phyloP scores from a whole-genome alignment of 2,797 vertebrate species.

The Enteromius mattozi region DNA sequence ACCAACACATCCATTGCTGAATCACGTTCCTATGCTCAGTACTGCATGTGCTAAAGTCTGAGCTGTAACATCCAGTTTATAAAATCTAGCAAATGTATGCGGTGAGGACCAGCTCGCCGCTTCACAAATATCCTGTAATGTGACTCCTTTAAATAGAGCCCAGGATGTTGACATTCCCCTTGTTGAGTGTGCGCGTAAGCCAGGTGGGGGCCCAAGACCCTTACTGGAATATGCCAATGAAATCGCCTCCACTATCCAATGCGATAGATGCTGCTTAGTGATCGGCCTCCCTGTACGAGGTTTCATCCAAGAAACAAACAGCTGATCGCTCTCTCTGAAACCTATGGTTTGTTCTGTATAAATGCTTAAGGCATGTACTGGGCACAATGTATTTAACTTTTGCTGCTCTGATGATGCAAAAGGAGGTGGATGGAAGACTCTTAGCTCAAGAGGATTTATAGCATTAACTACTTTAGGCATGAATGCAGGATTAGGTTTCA shows the following conservation, averaged over 20 bases:
- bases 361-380: background rate
- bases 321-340: conserved; percentile 28
- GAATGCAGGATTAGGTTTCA: conserved; percentile 21
- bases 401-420: background rate
- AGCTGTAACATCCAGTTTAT: too few species aligned
- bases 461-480: background rate
- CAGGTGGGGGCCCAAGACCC: background rate
- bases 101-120: too few species aligned
- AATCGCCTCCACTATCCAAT: conserved; percentile 27
- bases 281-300: background rate
- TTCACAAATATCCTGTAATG: too few species aligned
- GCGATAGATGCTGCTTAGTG: conserved; percentile 4
- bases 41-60: too few species aligned
- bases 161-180: background rate
- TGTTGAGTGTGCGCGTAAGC: background rate
- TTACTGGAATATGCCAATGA: background rate
- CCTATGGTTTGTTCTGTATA: background rate
- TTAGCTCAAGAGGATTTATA: background rate
- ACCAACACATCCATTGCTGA: too few species aligned
- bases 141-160: background rate
- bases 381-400: background rate
- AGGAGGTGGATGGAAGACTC: background rate
- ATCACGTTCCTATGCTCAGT: too few species aligned
- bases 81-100: too few species aligned
- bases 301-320: conserved; percentile 21